phyloP scores from a whole-genome alignment of 1,140 invertebrate genomes.

The Danaus plexippus region DNA sequence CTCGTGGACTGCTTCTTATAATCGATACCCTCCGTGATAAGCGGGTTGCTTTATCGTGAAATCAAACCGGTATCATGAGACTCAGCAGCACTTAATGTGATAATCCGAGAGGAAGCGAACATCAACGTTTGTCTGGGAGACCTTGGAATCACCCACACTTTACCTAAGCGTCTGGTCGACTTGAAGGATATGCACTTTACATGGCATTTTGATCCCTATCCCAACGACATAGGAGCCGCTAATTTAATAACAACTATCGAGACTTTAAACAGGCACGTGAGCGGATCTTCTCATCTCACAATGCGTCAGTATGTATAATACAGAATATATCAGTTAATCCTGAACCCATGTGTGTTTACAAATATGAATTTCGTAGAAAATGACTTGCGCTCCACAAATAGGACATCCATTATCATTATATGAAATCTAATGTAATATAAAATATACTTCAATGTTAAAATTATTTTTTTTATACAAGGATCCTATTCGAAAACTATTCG shows the following conservation, averaged over 20 bases:
- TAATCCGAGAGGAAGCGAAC: conserved; percentile 23
- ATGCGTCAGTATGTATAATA: conserved; percentile 9
- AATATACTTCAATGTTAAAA: too few species aligned
- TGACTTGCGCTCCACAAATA: too few species aligned
- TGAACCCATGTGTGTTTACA: too few species aligned
- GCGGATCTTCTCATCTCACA: conserved; percentile 17
- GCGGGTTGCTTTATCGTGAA: background rate
- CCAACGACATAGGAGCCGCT: background rate
- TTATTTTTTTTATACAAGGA: too few species aligned
- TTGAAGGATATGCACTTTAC: conserved; percentile 9
- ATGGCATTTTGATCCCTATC: conserved; percentile 17
- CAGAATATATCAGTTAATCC: background rate
- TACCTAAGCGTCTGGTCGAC: conserved; percentile 3
- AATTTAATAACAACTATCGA: conserved; percentile 1
- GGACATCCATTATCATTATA: too few species aligned
- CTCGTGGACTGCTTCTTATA: too few species aligned
- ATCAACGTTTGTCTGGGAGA: conserved; percentile 25
- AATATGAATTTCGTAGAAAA: too few species aligned
- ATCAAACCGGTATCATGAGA: conserved; percentile 20
- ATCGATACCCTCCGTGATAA: too few species aligned
- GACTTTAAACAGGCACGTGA: conserved; percentile 1
- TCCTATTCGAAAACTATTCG: too few species aligned
- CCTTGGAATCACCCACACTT: conserved; percentile 26
- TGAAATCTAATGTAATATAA: too few species aligned
- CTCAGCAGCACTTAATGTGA: conserved; percentile 18